Conservation (phyloP, 2,797 vertebrate species). For the Tapera naevia region DNA sequence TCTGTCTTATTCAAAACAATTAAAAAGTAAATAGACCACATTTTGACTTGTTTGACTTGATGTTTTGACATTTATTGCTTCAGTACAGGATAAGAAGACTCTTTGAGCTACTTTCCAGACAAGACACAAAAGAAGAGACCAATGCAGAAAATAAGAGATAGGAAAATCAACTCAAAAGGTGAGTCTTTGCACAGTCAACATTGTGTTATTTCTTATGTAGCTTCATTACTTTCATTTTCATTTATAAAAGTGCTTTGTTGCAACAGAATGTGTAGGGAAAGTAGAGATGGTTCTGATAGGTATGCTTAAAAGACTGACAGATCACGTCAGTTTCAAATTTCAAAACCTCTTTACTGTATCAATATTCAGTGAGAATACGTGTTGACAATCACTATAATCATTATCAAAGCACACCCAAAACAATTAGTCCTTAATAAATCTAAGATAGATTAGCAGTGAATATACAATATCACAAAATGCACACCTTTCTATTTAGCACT, state of each 20-base stretch:
- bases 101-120: neutral
- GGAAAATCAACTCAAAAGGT: neutral
- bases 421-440: neutral
- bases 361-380: neutral
- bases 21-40: neutral
- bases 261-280: neutral
- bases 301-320: neutral
- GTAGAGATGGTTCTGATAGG: neutral
- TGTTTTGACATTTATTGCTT: neutral
- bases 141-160: neutral
- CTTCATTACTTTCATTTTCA: neutral
- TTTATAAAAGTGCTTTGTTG: neutral
- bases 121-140: neutral
- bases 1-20: neutral
- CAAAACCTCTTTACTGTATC: neutral
- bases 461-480: neutral
- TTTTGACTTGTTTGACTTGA: neutral
- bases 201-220: neutral
- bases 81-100: neutral
- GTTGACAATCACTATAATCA: neutral
- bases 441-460: neutral
- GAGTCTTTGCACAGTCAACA: neutral
- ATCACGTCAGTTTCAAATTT: neutral
- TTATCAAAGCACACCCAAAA: neutral
- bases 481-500: neutral